Base-by-base conservation (phyloP, 2,888 invertebrate genomes). In the Caenorhabditis drosophilae region DNA sequence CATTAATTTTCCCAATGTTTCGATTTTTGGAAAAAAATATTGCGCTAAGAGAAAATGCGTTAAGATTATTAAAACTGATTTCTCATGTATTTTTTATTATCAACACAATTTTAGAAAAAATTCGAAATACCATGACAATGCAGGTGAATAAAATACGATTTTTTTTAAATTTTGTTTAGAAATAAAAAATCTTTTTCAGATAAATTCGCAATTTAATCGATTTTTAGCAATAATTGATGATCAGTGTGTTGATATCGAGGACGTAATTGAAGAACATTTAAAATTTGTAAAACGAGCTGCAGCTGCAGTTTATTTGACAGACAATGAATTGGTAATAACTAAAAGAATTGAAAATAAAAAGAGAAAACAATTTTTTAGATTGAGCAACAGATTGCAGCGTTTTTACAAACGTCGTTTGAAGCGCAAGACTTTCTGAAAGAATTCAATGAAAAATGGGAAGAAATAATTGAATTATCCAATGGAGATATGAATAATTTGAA, bases 191-290 rank as follows among this genome's bases (percentile, higher is more conserved):
- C 45, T 23, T 31, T 27, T n/a, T 6, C 9, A 54, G 23, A 23
- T 58, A 1, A 9, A 35, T 0, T 31, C 35, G 7, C 27, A 46
- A 16, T 31, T 58, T 4, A 9, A 31, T 12, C 42, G 52, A 26
- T 51, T 66, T 20, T 15, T 66, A 20, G 64, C 64, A 7, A 55
- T 55, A 11, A 55, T 66, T 42, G 64, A 66, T 35, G 64, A 66
- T 20, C 55, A 55, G 35, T 63, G 63, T 46, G 48, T 52, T 0
- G 59, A 66, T 36, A 44, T 66, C 16, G 59, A 59, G 18, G 64
- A 59, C 42, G 55, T 66, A n/a, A 36, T 59, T 16, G 18, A 20
- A 12, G 64, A 59, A 40, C 64, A 66, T 41, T 40, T 15, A 11
- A 47, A 35, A 15, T 66, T 59, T 18, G 48, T 41, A 4, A 36